These are phyloP conservation scores for Malurus cyaneus DNA, from an alignment of 2,113 vertebrate genomes.

Conservation along the genomic window DNA sequence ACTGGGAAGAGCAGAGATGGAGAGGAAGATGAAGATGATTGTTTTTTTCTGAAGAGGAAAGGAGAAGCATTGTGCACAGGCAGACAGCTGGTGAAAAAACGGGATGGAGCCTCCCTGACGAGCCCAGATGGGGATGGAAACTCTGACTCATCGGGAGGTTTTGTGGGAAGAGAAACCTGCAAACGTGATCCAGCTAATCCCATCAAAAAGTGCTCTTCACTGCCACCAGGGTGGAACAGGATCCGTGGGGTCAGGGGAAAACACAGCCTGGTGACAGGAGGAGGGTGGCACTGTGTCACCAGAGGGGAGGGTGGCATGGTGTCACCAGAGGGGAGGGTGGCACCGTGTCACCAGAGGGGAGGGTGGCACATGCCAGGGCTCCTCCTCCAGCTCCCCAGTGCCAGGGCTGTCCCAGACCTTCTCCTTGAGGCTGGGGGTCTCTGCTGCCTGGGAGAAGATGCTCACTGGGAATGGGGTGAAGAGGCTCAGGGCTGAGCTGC, in stretches of 20 bases:
- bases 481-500: not conserved
- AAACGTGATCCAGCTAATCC: not conserved
- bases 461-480: not conserved
- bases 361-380: accelerated
- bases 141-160: not conserved
- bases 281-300: accelerated
- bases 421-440: not conserved
- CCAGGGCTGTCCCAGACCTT: not conserved
- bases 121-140: not conserved
- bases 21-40: not conserved
- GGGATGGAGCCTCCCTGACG: not conserved
- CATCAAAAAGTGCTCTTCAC: not conserved
- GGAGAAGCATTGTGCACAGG: accelerated
- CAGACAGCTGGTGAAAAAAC: not conserved
- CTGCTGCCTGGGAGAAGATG: not conserved
- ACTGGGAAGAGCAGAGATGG: not conserved
- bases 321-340: not conserved
- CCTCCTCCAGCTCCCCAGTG: accelerated
- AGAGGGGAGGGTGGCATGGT: accelerated
- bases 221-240: accelerated
- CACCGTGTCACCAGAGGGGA: not conserved
- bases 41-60: not conserved
- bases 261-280: not conserved
- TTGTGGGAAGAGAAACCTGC: constrained; percentile 1
- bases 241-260: not conserved